phyloP scores from a whole-genome alignment of 2,888 invertebrate species.

The Caenorhabditis sp. region DNA sequence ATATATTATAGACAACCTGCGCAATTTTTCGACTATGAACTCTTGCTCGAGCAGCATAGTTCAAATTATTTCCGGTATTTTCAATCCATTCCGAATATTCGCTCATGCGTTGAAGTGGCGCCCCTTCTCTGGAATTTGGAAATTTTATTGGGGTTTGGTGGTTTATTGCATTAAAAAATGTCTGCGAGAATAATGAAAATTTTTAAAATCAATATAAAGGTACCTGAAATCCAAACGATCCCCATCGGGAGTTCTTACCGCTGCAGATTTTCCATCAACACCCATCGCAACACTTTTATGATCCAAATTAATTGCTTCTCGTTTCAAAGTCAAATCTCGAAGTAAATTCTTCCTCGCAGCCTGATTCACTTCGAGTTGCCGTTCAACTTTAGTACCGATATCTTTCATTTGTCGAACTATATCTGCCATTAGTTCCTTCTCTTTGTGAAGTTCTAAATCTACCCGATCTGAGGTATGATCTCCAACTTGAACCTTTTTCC shows the following conservation, averaged over 20 bases:
- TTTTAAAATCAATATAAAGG: not conserved
- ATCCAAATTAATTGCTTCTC: slow-evolving; percentile 64
- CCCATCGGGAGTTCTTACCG: slow-evolving; percentile 52
- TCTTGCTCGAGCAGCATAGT: slow-evolving; percentile 60
- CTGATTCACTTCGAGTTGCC: slow-evolving; percentile 62
- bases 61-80: slow-evolving; percentile 66
- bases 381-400: slow-evolving; percentile 57
- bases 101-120: slow-evolving; percentile 64
- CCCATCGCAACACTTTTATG: slow-evolving; percentile 54
- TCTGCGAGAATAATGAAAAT: too few relatives aligned
- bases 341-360: slow-evolving; percentile 58
- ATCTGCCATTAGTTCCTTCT: slow-evolving; percentile 60
- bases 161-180: too few relatives aligned
- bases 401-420: slow-evolving; percentile 60
- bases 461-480: slow-evolving; percentile 60
- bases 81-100: slow-evolving; percentile 68
- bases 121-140: slow-evolving; percentile 59
- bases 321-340: slow-evolving; percentile 63
- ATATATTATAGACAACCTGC: slow-evolving; percentile 29
- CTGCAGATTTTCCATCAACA: slow-evolving; percentile 36
- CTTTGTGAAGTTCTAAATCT: slow-evolving; percentile 61
- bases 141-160: too few relatives aligned
- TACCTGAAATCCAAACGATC: slow-evolving; percentile 56
- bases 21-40: slow-evolving; percentile 61
- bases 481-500: slow-evolving; percentile 64